Percentiles rank a stretch among this genome's conserved stretches.
phyloP scores from a whole-genome alignment of 2,113 vertebrate genomes.

The Ariopsis seemanni region DNA sequence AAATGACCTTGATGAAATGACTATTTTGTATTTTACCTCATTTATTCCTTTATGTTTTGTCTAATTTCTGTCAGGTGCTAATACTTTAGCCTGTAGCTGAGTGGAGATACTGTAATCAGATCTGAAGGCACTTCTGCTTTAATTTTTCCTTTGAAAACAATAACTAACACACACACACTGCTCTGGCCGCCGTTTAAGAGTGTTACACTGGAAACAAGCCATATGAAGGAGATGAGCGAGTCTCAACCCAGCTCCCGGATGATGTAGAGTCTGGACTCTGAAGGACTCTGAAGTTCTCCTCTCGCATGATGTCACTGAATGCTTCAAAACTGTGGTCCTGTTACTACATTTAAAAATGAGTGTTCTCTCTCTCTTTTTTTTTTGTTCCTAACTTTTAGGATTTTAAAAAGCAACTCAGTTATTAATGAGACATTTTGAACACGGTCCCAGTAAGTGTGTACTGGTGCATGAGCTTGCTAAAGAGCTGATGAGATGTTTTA shows the following conservation, averaged over 20 bases:
- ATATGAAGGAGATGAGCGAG: slow-evolving; percentile 34
- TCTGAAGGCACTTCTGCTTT: not conserved
- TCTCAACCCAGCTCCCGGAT: slow-evolving; percentile 31
- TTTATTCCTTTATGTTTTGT: not conserved
- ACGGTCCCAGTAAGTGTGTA: not conserved
- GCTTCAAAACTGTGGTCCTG: slow-evolving; percentile 22
- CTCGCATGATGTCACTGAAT: slow-evolving; percentile 45
- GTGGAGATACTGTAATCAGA: not conserved
- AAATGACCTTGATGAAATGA: not conserved
- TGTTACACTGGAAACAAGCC: slow-evolving; percentile 51
- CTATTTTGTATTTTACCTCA: not conserved
- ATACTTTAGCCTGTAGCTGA: not conserved
- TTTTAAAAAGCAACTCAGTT: not conserved
- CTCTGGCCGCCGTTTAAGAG: not conserved
- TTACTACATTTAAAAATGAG: not conserved
- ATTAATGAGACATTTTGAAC: not conserved
- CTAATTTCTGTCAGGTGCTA: not conserved
- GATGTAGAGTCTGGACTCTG: not conserved
- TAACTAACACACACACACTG: not conserved
- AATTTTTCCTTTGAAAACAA: not conserved
- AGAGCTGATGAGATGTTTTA: slow-evolving; percentile 3
- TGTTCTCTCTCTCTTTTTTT: not conserved
- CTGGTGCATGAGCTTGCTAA: not conserved
- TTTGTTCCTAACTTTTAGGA: not conserved
- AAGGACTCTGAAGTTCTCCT: slow-evolving; percentile 5